Evolutionary conservation across 2,797 vertebrate species (phyloP), one percentile per base, ranked within the genome.

Genomic region (Lates japonicus): DNA sequence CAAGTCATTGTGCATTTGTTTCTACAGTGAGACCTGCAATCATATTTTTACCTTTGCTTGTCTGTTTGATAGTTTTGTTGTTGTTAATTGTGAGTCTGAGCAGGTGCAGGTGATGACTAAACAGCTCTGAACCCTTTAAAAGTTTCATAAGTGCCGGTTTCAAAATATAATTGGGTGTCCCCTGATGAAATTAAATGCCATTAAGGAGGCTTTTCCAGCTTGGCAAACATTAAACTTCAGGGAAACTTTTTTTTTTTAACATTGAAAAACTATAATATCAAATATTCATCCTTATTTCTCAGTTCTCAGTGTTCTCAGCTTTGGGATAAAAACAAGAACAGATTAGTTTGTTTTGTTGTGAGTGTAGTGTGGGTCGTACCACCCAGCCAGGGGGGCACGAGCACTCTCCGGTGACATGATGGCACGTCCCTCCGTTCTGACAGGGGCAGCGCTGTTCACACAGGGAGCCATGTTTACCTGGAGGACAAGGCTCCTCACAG

Each of bases 401-500:
- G 80, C 98, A 99, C 82, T 96, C 96, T 19, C 98, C 98, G 0
- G 95, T 98, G 92, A 99, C 95, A 81, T 99, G 98, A 84, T 99
- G 98, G 67, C 98, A 99, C 22, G 94, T 93, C 13, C 98, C 98
- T 5, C 96, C 96, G 0, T 99, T 99, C 94, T 99, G 98, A 92
- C 98, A 99, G 31, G 98, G 97, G 78, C 98, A 99, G 66, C 96
- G 97, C 88, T 97, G 93, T 68, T 99, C 97, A 48, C 98, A 99
- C 92, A 96, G 96, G 31, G 96, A 91, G 9, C 98, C 98, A 0
- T 99, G 98, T 83, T 97, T 98, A 37, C 98, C 98, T 0, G 97
- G 94, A 35, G 98, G 98, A 91, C 98, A 99, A 0, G 91, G 95
- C 69, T 99, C 97, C 89, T 98, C 97, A 2, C 98, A 99, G 90